A percentile compares a stretch with the other conserved stretches of the same genome.
Evolutionary conservation across 2,797 vertebrate genomes (phyloP).

Genomic region (Chlorospingus semifuscus): DNA sequence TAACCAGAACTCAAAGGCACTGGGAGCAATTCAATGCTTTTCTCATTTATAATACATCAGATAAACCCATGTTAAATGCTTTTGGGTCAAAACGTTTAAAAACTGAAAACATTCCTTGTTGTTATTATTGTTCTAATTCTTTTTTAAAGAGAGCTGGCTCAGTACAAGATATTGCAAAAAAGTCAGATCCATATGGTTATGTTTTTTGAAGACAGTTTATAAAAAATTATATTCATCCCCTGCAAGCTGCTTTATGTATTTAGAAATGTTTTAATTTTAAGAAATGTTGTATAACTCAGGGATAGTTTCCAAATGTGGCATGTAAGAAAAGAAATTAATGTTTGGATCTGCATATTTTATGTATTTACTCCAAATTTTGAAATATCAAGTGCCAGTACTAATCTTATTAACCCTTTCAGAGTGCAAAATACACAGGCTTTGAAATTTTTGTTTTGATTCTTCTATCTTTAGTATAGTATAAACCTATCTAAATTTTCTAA

Average conservation of each 20-base stretch:
- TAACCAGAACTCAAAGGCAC: background rate
- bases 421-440: background rate
- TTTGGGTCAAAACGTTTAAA: background rate
- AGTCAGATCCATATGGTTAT: background rate
- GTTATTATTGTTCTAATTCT: background rate
- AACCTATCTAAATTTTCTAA: background rate
- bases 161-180: background rate
- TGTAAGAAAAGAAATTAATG: background rate
- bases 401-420: background rate
- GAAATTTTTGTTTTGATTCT: background rate
- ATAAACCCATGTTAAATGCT: background rate
- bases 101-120: background rate
- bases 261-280: background rate
- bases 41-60: background rate
- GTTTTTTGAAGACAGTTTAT: background rate
- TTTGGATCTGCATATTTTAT: background rate
- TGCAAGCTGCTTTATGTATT: background rate
- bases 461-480: background rate
- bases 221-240: background rate
- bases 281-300: background rate
- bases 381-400: background rate
- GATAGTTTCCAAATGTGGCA: background rate
- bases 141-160: background rate
- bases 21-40: background rate
- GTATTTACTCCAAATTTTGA: background rate